Base-by-base conservation (phyloP, 1,140 invertebrate species). In the Pachypeltis micranthus region DNA sequence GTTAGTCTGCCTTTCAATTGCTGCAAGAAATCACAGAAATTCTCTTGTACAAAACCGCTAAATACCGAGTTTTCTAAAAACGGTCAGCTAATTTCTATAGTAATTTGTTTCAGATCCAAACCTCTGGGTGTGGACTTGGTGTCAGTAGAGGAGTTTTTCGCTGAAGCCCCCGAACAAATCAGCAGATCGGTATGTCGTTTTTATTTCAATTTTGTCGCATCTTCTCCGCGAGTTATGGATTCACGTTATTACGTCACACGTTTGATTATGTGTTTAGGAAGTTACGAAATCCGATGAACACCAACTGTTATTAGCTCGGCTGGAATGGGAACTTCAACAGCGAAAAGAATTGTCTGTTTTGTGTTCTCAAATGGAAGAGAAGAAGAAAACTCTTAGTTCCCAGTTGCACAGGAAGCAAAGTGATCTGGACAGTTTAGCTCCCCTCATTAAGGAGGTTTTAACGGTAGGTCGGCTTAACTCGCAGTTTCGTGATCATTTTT, bases 51-150 rank as follows among this genome's bases (percentile, higher is more conserved):
- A n/a, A n/a, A n/a, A n/a, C n/a, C n/a, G n/a, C n/a, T n/a, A n/a
- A n/a, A n/a, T n/a, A n/a, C n/a, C n/a, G n/a, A n/a, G n/a, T n/a
- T n/a, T n/a, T n/a, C n/a, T n/a, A n/a, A n/a, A n/a, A n/a, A n/a
- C n/a, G n/a, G n/a, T n/a, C n/a, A n/a, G n/a, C n/a, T n/a, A n/a
- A n/a, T n/a, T n/a, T n/a, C n/a, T n/a, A n/a, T n/a, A n/a, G n/a
- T 63, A 14, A 3, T 65, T 59, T 4, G 4, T 71, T 74, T 31
- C 67, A 93, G 92, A 73, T 96, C 93, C 7, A 91, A 91, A 75
- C 92, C 96, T 82, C 90, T 96, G 77, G 85, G 87, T 68, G 92
- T 98, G 70, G 86, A 93, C 71, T 76, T 98, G 19, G 85, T 97
- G 0, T 73, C 88, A 1, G 76, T 90, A 55, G 86, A 91, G 68